phyloP scores from a whole-genome alignment of 2,888 invertebrate genomes.

The Exocentrus adspersus region DNA sequence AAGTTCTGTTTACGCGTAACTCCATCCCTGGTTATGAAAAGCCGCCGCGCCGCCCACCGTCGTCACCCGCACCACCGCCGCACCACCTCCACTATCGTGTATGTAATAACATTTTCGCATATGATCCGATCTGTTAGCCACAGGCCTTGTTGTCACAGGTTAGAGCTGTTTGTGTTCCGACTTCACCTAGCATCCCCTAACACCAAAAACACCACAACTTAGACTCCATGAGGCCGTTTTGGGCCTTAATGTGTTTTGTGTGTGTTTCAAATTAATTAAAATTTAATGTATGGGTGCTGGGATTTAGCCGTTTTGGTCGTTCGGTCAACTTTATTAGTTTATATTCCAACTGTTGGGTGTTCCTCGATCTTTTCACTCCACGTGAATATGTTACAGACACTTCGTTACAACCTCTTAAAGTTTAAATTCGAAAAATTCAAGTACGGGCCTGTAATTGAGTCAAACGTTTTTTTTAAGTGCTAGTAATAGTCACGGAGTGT shows the following conservation, averaged over 20 bases:
- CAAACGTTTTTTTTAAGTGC: too few species aligned
- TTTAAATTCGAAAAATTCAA: too few species aligned
- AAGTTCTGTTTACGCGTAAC: not conserved
- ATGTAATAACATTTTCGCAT: slow-evolving; percentile 58
- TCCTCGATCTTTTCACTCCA: not conserved
- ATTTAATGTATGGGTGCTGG: slow-evolving; percentile 41
- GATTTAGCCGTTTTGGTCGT: slow-evolving; percentile 37
- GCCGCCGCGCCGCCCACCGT: slow-evolving; percentile 22
- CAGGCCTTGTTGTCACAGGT: slow-evolving; percentile 52
- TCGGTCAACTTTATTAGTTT: slow-evolving; percentile 37
- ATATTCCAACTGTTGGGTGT: not conserved
- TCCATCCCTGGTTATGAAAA: slow-evolving; percentile 25
- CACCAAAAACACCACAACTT: slow-evolving; percentile 46
- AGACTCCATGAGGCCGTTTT: slow-evolving; percentile 41
- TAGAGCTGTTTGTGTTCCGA: slow-evolving; percentile 48
- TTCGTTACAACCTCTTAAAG: too few species aligned
- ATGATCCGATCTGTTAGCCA: slow-evolving; percentile 52
- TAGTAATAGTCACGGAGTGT: too few species aligned
- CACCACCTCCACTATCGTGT: too few species aligned
- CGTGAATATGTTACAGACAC: too few species aligned
- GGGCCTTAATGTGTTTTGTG: slow-evolving; percentile 43
- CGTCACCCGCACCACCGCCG: too few species aligned
- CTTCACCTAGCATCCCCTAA: slow-evolving; percentile 43
- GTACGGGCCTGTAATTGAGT: too few species aligned
- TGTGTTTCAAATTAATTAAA: slow-evolving; percentile 48